Base-by-base conservation (phyloP, 2,888 invertebrate species). In the Machimus rusticus region DNA sequence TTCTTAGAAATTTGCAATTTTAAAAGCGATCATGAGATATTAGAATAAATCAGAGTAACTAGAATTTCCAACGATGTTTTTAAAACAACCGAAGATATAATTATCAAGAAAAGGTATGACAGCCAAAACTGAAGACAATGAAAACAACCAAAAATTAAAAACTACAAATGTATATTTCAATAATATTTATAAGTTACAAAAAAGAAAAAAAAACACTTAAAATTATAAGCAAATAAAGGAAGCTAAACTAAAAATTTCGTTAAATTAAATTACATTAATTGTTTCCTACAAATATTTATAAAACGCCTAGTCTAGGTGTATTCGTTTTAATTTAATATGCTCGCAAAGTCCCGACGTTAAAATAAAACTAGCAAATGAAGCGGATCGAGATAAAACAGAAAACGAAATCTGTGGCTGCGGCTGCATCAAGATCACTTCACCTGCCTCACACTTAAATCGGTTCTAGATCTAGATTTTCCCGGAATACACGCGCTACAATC, bases 141-240 rank as follows among this genome's bases (percentile, higher is more conserved):
- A 84, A 84, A 84, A 84, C 84, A 84, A 74, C 34, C 34, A 34
- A 84, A 43, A 84, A 84, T 84, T 84, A 84, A 84, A 84, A 84
- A 84, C 84, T 84, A 84, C 84, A 84, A 84, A 84, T 84, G 84
- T 84, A 84, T 84, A 84, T 84, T 84, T 84, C 84, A 84, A 84
- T 84, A 84, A 39, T 84, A 84, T 84, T 84, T 46, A 84, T 84
- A 84, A 84, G 84, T 84, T 84, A 84, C 84, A 84, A 84, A 79
- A 66, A 81, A 81, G 57, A 81, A 81, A 84, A 84, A 16, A 84
- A 84, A 84, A 84, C 84, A 84, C 79, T 79, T 79, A 79, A 79
- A 79, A 79, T 79, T 31, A 28, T 81, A 66, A 66, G 74, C 74
- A 74, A 57, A 84, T 55, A 82, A 84, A 84, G 19, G 84, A 74